Evolutionary conservation across 2,888 invertebrate species (phyloP).

Genomic region (Odontomyia ornata): DNA sequence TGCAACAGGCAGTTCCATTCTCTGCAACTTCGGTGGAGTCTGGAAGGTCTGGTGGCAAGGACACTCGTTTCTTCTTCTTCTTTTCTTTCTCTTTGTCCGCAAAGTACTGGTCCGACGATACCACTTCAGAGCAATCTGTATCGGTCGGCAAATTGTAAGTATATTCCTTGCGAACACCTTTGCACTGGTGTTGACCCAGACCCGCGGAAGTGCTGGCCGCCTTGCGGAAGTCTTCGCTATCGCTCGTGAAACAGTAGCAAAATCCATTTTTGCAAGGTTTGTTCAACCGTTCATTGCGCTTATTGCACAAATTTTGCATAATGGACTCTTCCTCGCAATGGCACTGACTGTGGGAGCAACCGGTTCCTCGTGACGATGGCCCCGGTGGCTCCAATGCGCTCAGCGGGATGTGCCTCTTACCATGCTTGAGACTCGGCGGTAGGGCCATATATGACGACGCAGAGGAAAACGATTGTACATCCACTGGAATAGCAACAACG

Average conservation of each 20-base stretch:
- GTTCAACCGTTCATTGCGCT: slow-evolving; percentile 49
- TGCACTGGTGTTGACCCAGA: slow-evolving; percentile 21
- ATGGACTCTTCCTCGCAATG: slow-evolving; percentile 25
- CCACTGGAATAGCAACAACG: slow-evolving; percentile 35
- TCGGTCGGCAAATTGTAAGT: slow-evolving; percentile 31
- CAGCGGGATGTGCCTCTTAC: slow-evolving; percentile 16
- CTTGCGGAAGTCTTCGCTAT: slow-evolving; percentile 59
- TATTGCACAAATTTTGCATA: slow-evolving; percentile 51
- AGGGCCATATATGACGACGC: slow-evolving; percentile 36
- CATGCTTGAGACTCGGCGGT: slow-evolving; percentile 30
- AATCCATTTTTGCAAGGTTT: slow-evolving; percentile 63
- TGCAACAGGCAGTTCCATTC: neutral
- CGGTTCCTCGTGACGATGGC: slow-evolving; percentile 4
- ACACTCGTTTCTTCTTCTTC: slow-evolving; percentile 34
- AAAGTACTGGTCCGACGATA: slow-evolving; percentile 33
- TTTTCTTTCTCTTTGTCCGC: slow-evolving; percentile 14
- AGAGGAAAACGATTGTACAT: slow-evolving; percentile 38
- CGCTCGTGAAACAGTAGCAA: slow-evolving; percentile 63
- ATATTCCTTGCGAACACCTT: slow-evolving; percentile 29
- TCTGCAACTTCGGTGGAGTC: neutral
- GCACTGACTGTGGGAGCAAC: slow-evolving; percentile 11
- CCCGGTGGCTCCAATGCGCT: slow-evolving; percentile 12
- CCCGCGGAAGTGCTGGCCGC: neutral
- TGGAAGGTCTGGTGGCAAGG: slow-evolving; percentile 20
- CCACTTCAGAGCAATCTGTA: slow-evolving; percentile 27